Percentiles rank a stretch among this genome's conserved stretches.
Evolutionary conservation across 2,113 vertebrate species (phyloP).

Genomic region (Epinephelus fuscoguttatus): DNA sequence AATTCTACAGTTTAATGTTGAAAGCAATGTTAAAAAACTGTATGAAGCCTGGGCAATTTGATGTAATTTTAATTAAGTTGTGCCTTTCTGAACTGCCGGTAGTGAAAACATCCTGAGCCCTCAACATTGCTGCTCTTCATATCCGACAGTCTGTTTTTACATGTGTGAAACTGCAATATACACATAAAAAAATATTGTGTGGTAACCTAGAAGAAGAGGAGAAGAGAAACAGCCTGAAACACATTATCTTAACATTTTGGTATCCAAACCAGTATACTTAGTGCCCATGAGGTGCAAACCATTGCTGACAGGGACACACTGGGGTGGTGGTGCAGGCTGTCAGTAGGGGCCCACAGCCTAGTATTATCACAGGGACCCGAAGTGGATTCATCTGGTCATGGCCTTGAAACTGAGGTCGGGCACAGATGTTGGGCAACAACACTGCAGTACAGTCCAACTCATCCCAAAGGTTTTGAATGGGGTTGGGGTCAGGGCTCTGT

Average conservation of each 20-base stretch:
- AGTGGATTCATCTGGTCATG: background rate
- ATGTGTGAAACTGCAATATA: no score
- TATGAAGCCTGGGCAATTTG: no score
- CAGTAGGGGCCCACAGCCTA: background rate
- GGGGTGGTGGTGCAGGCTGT: conserved; percentile 3
- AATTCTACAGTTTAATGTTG: background rate
- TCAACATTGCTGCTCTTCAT: no score
- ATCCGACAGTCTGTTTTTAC: no score
- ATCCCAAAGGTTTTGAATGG: background rate
- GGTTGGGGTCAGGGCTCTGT: background rate
- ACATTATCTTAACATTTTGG: background rate
- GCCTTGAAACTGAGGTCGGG: background rate
- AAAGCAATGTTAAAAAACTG: no score
- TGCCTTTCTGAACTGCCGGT: no score
- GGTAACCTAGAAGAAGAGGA: conserved; percentile 5
- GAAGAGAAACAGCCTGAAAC: background rate
- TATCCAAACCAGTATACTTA: background rate
- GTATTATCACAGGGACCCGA: no score
- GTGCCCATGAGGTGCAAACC: background rate
- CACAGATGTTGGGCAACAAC: no score
- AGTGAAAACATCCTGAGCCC: background rate
- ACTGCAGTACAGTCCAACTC: background rate
- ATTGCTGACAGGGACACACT: background rate
- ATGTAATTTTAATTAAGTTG: no score
- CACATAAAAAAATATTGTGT: no score